Base-by-base conservation (phyloP, 2,888 invertebrate genomes). In the Epistrophella euchroma region DNA sequence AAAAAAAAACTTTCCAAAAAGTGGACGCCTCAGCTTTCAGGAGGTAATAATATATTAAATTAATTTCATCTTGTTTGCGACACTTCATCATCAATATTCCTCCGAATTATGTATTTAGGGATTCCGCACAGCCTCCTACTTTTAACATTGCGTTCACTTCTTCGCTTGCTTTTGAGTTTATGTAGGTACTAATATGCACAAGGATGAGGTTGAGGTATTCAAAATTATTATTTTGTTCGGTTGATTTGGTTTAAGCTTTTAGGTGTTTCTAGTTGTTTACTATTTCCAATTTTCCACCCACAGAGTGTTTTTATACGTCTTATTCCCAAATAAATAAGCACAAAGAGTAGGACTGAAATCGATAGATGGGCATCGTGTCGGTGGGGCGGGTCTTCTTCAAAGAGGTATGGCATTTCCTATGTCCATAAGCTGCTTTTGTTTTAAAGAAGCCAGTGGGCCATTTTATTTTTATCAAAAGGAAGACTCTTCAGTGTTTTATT, bases 201-300 rank as follows among this genome's bases (percentile, higher is more conserved):
- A 7, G n/a, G 6, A n/a, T 43, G 40, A 15, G 40, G 15, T 7
- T 9, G 43, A 43, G n/a, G n/a, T n/a, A n/a, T n/a, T n/a, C n/a
- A n/a, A n/a, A n/a, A n/a, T n/a, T 43, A 43, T 22, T 15, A 22
- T 25, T 17, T 45, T 43, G 1, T 28, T 25, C 25, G 25, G 9
- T 62, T 22, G 22, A 45, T 45, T 45, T 17, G 40, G 40, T 22
- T 40, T 60, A 55, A 9, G 47, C 25, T 55, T 10, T 47, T 19
- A 32, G 43, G 62, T 62, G 25, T 25, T 17, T 22, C 40, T 10
- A 19, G 17, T 64, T 68, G 66, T 68, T 68, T 68, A 50, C 50
- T 68, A 68, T 50, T 68, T 37, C 19, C 19, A 68, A 68, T 68
- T 68, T 68, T 37, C 35, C 9, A 37, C 66, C 66, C 50, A 68